Evolutionary conservation across 2,113 vertebrate species (phyloP).

Genomic region (Coryphaenoides rupestris): DNA sequence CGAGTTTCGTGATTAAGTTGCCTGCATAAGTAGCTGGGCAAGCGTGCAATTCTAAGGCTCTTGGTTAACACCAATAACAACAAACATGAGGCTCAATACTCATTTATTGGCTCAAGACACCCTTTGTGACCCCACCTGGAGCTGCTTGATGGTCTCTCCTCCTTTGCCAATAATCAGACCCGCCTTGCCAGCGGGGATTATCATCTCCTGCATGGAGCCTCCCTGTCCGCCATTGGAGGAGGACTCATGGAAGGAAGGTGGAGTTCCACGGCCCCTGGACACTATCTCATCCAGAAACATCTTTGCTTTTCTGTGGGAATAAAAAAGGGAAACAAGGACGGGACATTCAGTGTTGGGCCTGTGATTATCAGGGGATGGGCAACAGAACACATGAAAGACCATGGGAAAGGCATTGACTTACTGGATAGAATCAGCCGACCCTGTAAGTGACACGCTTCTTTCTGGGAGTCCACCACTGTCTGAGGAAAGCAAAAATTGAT

Average conservation of each 20-base stretch:
- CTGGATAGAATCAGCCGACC: slow-evolving; percentile 82
- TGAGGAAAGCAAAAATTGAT: slow-evolving; percentile 42
- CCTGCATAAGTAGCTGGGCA: too few relatives aligned
- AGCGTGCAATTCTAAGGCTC: too few relatives aligned
- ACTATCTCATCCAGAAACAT: slow-evolving; percentile 89
- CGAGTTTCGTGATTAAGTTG: too few relatives aligned
- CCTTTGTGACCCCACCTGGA: slow-evolving; percentile 73
- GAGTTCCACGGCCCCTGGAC: slow-evolving; percentile 79
- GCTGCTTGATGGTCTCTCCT: slow-evolving; percentile 92
- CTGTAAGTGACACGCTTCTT: slow-evolving; percentile 84
- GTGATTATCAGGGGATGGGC: too few relatives aligned
- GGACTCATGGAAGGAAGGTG: slow-evolving; percentile 79
- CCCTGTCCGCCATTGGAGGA: slow-evolving; percentile 75
- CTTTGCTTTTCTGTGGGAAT: slow-evolving; percentile 79
- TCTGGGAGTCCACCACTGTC: slow-evolving; percentile 86
- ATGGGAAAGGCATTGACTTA: slow-evolving; percentile 61
- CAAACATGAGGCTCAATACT: too few relatives aligned
- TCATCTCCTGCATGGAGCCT: slow-evolving; percentile 88
- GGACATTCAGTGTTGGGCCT: background rate
- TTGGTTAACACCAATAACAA: too few relatives aligned
- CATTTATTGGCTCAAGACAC: background rate
- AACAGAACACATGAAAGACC: too few relatives aligned
- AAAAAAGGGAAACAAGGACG: background rate
- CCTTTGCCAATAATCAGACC: slow-evolving; percentile 91
- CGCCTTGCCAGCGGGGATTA: slow-evolving; percentile 89